These are phyloP conservation scores for Physella acuta DNA, from an alignment of 1,140 invertebrate species.

Conservation along the genomic window DNA sequence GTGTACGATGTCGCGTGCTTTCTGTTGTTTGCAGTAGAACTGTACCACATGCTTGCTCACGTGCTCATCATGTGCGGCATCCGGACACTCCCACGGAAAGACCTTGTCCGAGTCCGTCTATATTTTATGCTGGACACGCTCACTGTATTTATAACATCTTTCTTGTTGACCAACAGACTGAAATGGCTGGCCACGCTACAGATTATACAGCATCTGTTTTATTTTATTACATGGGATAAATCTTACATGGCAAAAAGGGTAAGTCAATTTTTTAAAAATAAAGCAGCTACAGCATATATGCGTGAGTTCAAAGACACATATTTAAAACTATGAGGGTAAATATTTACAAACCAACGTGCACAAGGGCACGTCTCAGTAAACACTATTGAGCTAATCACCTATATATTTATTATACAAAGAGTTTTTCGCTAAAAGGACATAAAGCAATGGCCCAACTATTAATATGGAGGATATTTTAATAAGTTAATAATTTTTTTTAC, in stretches of 20 bases:
- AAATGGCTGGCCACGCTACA: conserved; percentile 43
- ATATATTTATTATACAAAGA: no score
- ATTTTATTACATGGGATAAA: conserved; percentile 47
- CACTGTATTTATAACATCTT: conserved; percentile 38
- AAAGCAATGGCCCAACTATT: no score
- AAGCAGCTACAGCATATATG: no score
- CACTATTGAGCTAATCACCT: no score
- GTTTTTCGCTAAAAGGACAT: no score
- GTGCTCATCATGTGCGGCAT: conserved; percentile 39
- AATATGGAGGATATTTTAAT: not conserved
- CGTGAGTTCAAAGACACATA: no score
- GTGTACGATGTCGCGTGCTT: conserved; percentile 20
- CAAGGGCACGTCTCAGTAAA: no score
- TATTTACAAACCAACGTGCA: no score
- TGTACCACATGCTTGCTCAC: conserved; percentile 45
- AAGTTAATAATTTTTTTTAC: not conserved
- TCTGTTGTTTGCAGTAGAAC: conserved; percentile 33
- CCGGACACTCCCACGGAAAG: conserved; percentile 44
- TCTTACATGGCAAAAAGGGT: conserved; percentile 44
- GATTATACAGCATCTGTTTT: conserved; percentile 46
- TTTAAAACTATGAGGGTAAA: no score
- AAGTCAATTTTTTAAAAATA: no score
- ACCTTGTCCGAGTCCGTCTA: conserved; percentile 41
- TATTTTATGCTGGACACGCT: conserved; percentile 48
- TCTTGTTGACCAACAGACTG: conserved; percentile 35